phyloP scores from a whole-genome alignment of 2,113 vertebrate species.

The Dipodomys merriami region DNA sequence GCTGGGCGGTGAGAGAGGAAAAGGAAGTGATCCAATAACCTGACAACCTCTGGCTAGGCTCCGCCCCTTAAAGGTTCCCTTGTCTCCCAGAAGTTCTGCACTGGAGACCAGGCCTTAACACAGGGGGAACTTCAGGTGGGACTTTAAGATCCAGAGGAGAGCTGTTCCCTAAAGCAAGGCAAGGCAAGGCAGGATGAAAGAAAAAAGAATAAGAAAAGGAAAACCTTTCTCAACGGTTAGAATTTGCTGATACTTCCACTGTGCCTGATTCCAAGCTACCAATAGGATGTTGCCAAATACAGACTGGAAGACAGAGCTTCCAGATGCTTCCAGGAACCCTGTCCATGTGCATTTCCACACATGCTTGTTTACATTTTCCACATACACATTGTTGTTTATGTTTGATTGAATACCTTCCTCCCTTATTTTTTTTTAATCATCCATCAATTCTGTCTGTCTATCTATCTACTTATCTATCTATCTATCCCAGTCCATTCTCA shows the following conservation, averaged over 20 bases:
- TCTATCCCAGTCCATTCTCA: neutral
- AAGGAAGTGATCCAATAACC: neutral
- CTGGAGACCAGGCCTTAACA: neutral
- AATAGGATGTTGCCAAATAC: neutral
- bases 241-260: neutral
- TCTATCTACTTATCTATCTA: too few species aligned
- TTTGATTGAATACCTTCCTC: too few species aligned
- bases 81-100: neutral
- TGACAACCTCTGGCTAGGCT: neutral
- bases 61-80: neutral
- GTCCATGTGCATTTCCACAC: neutral
- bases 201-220: neutral
- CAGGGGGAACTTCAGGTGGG: neutral
- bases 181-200: neutral
- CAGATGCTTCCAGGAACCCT: neutral
- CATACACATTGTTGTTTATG: neutral
- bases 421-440: too few species aligned
- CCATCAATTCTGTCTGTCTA: too few species aligned
- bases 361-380: neutral
- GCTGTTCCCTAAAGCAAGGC: neutral
- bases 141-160: neutral
- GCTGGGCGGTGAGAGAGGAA: neutral
- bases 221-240: neutral
- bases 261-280: neutral
- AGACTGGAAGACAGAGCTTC: neutral